Evolutionary conservation across 2,113 vertebrate genomes (phyloP), one percentile per base, ranked within the genome.

Genomic region (Charadrius vociferus): DNA sequence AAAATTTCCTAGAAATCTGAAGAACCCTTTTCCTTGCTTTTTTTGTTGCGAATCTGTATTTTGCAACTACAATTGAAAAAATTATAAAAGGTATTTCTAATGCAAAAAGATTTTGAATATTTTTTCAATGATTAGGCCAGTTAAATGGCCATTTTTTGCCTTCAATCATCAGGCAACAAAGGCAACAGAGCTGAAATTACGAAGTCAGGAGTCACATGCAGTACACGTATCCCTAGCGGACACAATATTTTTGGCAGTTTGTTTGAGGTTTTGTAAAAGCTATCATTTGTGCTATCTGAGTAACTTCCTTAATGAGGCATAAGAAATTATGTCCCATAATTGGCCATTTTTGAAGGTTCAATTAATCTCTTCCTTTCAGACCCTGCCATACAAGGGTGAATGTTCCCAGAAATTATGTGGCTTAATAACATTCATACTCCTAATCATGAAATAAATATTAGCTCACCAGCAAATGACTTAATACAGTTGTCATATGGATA

Each of bases 241-340:
- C 41, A 59, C 14, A 79, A 7, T 43, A 50, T 75, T 82, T 96
- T 82, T 90, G 59, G 56, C 39, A 61, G 14, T 58, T 80, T 75
- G 26, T 94, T 56, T 94, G 74, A 92, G 79, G 63, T 86, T 93
- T 95, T n/a, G 5, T 83, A 66, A 93, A 93, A 90, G 53, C 71
- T 67, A 41, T 81, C 18, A 92, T 92, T 93, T 88, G 55, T 70
- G 47, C 22, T 85, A 71, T 87, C 56, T 86, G 84, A 96, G 47
- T 70, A 88, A 56, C 62, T 49, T 94, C 82, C 85, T 93, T 73
- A 94, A 85, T 88, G 78, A 96, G 32, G 45, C 50, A 90, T 55
- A 59, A 93, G 41, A 93, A 90, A 74, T 61, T 62, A 41, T 55
- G 74, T 59, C 39, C n/a, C 41, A 45, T 90, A 92, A 94, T 80